Conservation (phyloP, 2,888 invertebrate species). For the Drosophila flavopinicola region DNA sequence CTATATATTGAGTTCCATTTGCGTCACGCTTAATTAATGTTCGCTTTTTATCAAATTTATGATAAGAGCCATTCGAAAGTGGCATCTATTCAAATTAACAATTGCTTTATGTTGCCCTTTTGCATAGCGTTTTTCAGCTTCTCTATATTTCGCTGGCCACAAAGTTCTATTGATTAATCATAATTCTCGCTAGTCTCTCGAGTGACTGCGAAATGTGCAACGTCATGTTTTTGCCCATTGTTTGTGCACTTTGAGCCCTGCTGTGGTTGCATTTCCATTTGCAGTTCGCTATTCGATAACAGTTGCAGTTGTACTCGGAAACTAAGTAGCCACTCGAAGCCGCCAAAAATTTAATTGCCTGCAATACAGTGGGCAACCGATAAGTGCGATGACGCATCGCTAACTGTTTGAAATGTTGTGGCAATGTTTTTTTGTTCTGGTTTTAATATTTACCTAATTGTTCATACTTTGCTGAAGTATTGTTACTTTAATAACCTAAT, state of each 20-base stretch:
- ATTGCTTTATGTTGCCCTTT: too few species aligned
- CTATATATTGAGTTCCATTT: not conserved
- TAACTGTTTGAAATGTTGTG: too few species aligned
- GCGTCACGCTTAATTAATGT: not conserved
- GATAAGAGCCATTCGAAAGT: too few species aligned
- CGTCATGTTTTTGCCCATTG: constrained; percentile 16
- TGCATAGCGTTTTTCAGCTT: too few species aligned
- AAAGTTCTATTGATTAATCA: constrained; percentile 32
- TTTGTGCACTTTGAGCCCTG: constrained; percentile 38
- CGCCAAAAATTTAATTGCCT: constrained; percentile 41
- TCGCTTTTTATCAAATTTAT: not conserved
- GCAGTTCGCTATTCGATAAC: too few species aligned
- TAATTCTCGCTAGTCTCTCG: constrained; percentile 5
- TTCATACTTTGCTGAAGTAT: not conserved
- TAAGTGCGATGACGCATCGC: not conserved
- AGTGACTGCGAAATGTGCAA: constrained; percentile 23
- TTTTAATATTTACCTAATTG: too few species aligned
- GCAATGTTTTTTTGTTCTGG: too few species aligned
- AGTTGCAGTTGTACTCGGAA: constrained; percentile 5
- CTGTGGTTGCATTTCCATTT: constrained; percentile 6
- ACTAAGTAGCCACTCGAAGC: constrained; percentile 37
- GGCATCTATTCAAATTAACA: too few species aligned
- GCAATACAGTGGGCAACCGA: constrained; percentile 17
- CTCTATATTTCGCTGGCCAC: not conserved
- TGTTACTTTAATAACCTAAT: too few species aligned